Percentiles rank a stretch among this genome's conserved stretches.
Evolutionary conservation across 2,797 vertebrate genomes (phyloP).

Genomic region (Phoxinus dragarum): DNA sequence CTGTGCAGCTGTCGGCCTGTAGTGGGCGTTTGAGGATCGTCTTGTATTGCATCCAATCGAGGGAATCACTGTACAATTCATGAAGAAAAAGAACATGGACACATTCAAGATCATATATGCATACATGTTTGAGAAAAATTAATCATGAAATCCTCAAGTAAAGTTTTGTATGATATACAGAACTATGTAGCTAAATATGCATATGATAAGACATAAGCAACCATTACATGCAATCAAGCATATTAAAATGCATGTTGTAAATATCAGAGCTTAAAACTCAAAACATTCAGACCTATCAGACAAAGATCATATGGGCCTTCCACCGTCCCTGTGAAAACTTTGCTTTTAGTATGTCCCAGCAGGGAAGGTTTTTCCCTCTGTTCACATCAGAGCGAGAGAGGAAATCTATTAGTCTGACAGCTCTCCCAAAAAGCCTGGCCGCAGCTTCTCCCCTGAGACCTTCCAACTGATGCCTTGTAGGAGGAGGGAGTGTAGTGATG

Average conservation of each 20-base stretch:
- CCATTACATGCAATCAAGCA: slow-evolving; percentile 8
- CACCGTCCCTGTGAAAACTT: slow-evolving; percentile 48
- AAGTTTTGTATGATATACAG: neutral
- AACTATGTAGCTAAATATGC: neutral
- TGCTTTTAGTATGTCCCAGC: slow-evolving; percentile 56
- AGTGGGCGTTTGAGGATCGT: slow-evolving; percentile 27
- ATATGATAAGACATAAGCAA: neutral
- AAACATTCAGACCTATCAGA: neutral
- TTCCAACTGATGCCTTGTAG: slow-evolving; percentile 4
- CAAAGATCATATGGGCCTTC: neutral
- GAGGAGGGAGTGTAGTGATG: neutral
- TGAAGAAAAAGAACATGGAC: neutral
- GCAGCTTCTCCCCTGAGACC: slow-evolving; percentile 45
- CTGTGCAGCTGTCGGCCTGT: neutral
- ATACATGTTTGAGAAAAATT: neutral
- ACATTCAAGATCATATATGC: neutral
- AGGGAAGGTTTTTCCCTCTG: slow-evolving; percentile 42
- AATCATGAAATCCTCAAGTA: neutral
- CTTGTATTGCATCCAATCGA: neutral
- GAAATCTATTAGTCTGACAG: slow-evolving; percentile 63
- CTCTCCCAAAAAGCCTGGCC: slow-evolving; percentile 49
- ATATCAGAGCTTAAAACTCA: neutral
- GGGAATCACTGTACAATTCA: neutral
- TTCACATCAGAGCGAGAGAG: slow-evolving; percentile 45
- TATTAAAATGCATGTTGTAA: slow-evolving; percentile 14